Conservation (phyloP, 2,797 vertebrate genomes). For the Lophius americanus region DNA sequence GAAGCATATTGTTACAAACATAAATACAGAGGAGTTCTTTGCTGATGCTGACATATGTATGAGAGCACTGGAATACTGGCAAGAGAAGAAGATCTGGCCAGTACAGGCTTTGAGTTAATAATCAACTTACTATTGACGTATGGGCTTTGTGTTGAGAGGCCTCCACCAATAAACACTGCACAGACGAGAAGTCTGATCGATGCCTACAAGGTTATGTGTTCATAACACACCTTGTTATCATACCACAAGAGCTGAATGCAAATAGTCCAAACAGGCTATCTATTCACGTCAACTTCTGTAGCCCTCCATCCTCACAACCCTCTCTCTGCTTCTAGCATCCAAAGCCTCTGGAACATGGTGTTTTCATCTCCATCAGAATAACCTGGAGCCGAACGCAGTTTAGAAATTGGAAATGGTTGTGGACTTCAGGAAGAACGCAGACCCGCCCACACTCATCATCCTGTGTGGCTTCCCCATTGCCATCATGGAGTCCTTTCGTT, state of each 20-base stretch:
- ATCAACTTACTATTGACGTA: conserved; percentile 54
- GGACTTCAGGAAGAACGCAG: too few species aligned
- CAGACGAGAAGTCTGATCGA: conserved; percentile 39
- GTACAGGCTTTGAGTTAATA: conserved; percentile 22
- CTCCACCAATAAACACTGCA: conserved; percentile 40
- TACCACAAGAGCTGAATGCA: conserved; percentile 46
- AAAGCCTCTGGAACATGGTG: too few species aligned
- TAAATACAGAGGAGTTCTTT: too few species aligned
- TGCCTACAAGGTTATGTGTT: conserved; percentile 60
- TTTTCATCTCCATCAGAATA: too few species aligned
- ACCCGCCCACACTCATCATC: too few species aligned
- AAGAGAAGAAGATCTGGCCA: background rate
- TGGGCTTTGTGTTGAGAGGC: conserved; percentile 36
- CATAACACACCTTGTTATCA: conserved; percentile 53
- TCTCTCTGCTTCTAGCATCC: conserved; percentile 1
- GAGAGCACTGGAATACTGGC: too few species aligned
- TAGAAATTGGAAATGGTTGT: too few species aligned
- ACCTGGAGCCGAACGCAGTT: too few species aligned
- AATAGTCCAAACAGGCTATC: conserved; percentile 22
- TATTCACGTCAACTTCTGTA: conserved; percentile 13
- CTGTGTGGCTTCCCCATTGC: too few species aligned
- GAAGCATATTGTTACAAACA: too few species aligned
- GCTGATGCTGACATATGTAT: too few species aligned
- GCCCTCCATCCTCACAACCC: conserved; percentile 12
- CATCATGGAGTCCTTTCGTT: too few species aligned